phyloP scores from a whole-genome alignment of 2,888 invertebrate species.

The Epistrophella euchroma region DNA sequence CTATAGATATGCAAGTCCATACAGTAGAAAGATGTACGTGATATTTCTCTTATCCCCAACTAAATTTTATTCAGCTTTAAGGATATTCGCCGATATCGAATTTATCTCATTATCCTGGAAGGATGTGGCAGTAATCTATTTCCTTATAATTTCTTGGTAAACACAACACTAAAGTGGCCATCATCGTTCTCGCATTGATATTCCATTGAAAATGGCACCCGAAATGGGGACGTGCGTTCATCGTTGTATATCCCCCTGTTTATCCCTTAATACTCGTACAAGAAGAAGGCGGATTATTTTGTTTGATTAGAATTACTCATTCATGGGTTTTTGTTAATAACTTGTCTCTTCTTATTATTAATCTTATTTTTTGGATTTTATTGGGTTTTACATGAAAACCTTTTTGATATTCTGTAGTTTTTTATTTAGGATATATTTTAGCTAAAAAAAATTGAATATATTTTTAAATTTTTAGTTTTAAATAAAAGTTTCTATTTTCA shows the following conservation, averaged over 20 bases:
- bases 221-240: neutral
- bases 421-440: neutral
- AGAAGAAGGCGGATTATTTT: constrained; percentile 58
- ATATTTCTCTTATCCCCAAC: constrained; percentile 14
- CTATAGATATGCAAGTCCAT: neutral
- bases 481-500: constrained; percentile 12
- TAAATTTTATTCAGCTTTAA: constrained; percentile 14
- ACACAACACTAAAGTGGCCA: constrained; percentile 69
- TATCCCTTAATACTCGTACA: constrained; percentile 42
- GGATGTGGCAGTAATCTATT: constrained; percentile 73
- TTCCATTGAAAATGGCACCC: constrained; percentile 39
- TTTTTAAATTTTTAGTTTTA: constrained; percentile 41
- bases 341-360: constrained; percentile 26
- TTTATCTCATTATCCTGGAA: constrained; percentile 71
- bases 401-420: neutral
- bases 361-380: constrained; percentile 27
- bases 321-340: constrained; percentile 48
- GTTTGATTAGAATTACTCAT: constrained; percentile 68
- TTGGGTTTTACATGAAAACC: neutral
- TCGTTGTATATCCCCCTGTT: constrained; percentile 20
- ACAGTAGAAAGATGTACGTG: neutral
- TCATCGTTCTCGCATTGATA: constrained; percentile 66
- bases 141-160: constrained; percentile 73
- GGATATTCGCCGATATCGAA: constrained; percentile 66
- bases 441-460: too few relatives aligned